phyloP scores from a whole-genome alignment of 2,113 vertebrate genomes.

The Odobenus rosmarus region DNA sequence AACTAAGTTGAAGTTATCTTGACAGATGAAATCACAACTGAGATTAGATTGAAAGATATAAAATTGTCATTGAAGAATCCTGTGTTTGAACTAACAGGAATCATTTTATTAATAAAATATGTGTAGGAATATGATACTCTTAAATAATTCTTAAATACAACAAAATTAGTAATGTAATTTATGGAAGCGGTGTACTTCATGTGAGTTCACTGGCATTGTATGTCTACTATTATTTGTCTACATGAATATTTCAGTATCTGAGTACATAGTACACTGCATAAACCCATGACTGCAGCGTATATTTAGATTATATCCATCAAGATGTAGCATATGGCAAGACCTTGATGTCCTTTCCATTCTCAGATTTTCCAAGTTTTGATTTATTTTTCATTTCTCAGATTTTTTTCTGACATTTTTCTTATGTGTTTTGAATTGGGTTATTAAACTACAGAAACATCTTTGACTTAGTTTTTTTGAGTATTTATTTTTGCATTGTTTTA shows the following conservation, averaged over 20 bases:
- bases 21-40: slow-evolving; percentile 59
- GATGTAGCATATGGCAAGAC: background rate
- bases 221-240: background rate
- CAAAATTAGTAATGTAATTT: background rate
- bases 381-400: background rate
- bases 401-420: background rate
- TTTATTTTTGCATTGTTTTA: background rate
- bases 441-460: background rate
- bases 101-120: background rate
- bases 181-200: background rate
- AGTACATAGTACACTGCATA: fast-evolving
- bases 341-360: background rate
- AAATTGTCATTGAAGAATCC: background rate
- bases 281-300: fast-evolving
- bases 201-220: background rate
- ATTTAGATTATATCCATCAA: background rate
- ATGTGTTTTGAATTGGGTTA: background rate
- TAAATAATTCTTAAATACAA: background rate
- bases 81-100: slow-evolving; percentile 9
- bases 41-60: slow-evolving; percentile 36
- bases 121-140: background rate
- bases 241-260: background rate
- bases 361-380: background rate
- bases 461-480: background rate
- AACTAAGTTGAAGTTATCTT: slow-evolving; percentile 68